phyloP scores from a whole-genome alignment of 2,113 vertebrate species.

The Heliornis fulica region DNA sequence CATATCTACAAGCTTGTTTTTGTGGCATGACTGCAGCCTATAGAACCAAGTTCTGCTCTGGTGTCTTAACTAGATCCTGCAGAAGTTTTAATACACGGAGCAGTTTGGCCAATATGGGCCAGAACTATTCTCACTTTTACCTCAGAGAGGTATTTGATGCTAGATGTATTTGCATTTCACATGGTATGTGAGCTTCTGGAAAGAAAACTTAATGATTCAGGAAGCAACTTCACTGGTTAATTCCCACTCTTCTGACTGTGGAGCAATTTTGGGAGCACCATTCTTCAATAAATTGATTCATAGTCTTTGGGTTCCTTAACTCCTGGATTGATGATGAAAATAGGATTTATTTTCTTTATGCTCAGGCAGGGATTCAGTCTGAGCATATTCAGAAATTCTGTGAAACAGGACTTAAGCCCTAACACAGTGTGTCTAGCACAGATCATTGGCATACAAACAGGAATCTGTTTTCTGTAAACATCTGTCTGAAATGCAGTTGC shows the following conservation, averaged over 20 bases:
- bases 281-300: not conserved
- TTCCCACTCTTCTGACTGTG: not conserved
- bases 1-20: not conserved
- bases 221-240: not conserved
- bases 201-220: not conserved
- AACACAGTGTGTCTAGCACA: not conserved
- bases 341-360: too few species aligned
- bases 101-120: not conserved
- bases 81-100: not conserved
- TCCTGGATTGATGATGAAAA: not conserved
- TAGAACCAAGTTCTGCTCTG: not conserved
- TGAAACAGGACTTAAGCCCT: not conserved
- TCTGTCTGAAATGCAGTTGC: not conserved
- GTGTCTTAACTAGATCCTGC: not conserved
- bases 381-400: not conserved
- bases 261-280: not conserved
- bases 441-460: not conserved
- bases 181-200: not conserved
- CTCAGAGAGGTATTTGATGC: not conserved
- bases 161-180: not conserved
- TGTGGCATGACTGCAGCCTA: not conserved
- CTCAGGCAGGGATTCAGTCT: not conserved
- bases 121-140: not conserved
- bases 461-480: constrained; percentile 38
- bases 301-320: not conserved